A percentile compares a stretch with the other conserved stretches of the same genome.
Evolutionary conservation across 2,797 vertebrate species (phyloP).

Genomic region (Lepus townsendii): DNA sequence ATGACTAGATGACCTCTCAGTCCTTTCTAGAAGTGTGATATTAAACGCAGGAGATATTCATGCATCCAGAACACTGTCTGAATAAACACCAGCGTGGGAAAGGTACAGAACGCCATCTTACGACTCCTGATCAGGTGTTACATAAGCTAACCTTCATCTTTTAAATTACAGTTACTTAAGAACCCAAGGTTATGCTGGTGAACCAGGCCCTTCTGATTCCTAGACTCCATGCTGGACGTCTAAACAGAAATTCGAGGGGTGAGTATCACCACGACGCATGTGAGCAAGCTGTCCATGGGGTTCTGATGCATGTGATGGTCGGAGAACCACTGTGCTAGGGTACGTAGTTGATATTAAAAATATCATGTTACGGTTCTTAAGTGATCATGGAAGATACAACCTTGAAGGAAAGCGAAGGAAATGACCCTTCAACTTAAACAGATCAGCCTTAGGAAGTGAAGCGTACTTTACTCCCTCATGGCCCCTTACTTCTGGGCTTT

Average conservation of each 20-base stretch:
- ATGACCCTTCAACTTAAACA: constrained; percentile 14
- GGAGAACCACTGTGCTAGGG: not conserved
- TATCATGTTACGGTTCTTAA: not conserved
- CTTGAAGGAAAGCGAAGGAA: constrained; percentile 1
- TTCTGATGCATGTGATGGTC: not conserved
- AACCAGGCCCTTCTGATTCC: constrained; percentile 6
- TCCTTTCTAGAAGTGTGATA: not conserved
- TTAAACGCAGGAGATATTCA: not conserved
- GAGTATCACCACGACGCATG: not conserved
- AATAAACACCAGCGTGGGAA: not conserved
- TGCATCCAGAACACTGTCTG: not conserved
- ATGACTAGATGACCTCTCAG: not conserved
- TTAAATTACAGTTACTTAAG: constrained; percentile 8
- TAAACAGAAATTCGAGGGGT: not conserved
- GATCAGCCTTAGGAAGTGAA: not conserved
- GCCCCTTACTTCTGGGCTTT: not conserved
- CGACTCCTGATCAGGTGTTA: constrained; percentile 59
- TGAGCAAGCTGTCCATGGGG: not conserved
- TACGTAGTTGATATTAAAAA: not conserved
- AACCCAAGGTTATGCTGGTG: not conserved
- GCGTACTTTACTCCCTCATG: not conserved
- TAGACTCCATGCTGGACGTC: not conserved
- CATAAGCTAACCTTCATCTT: constrained; percentile 70
- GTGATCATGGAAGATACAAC: constrained; percentile 2
- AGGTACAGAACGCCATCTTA: not conserved